Evolutionary conservation across 2,797 vertebrate species (phyloP).

Genomic region (Lepilemur septentrionalis): DNA sequence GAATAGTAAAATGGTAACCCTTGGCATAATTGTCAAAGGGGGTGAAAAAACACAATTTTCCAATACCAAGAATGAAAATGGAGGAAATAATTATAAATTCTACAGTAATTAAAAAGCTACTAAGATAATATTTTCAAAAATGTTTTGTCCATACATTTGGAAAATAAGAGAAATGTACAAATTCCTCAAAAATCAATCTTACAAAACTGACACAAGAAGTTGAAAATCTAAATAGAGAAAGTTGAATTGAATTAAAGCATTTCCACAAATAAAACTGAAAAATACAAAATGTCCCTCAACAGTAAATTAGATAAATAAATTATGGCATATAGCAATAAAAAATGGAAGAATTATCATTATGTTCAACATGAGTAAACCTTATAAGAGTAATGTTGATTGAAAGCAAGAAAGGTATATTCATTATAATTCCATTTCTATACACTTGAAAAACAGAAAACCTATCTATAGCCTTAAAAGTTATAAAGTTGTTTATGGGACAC

Average conservation of each 20-base stretch:
- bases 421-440: neutral
- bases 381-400: neutral
- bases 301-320: neutral
- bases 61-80: neutral
- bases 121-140: neutral
- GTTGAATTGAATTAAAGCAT: neutral
- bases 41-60: neutral
- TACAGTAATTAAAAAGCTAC: neutral
- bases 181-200: neutral
- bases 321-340: neutral
- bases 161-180: neutral
- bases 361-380: neutral
- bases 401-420: neutral
- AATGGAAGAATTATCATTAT: neutral
- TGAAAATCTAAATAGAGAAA: neutral
- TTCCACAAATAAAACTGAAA: neutral
- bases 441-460: neutral
- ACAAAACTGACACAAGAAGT: neutral
- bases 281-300: neutral
- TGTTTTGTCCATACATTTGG: neutral
- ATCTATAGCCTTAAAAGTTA: neutral
- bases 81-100: neutral
- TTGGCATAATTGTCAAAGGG: neutral
- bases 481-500: neutral
- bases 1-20: neutral